Base-by-base conservation (phyloP, 2,113 vertebrate species). In the Steatornis caripensis region DNA sequence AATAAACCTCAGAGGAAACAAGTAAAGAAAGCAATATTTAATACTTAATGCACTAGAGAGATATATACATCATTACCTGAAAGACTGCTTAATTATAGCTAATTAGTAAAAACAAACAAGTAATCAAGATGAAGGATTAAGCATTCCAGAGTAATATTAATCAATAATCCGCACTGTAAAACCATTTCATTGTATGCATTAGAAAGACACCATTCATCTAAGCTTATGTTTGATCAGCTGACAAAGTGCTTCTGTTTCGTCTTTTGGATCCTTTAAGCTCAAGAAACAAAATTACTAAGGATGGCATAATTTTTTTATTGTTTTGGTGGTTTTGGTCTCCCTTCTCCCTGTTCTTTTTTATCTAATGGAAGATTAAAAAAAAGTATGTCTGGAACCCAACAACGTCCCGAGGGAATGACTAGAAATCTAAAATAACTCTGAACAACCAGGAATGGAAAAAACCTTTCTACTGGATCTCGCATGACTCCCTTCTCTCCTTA, bases 141-240 rank as follows among this genome's bases (percentile, higher is more conserved):
- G 54, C 72, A 88, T 96, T 93, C 66, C 84, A 85, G 55, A 81
- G 64, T 53, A 81, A 90, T 72, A 89, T 51, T 78, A 91, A 85
- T 93, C 70, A 94, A 84, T 91, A 92, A 96, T 84, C 69, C 41
- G 71, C 37, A 82, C 30, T 37, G n/a, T 76, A 91, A 93, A 95
- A 75, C 71, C 11, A 89, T 84, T 80, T 80, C 54, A 74, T 66
- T 95, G 74, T 83, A 53, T 20, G 32, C n/a, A 68, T 84, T 77
- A 96, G 72, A 92, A 95, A 82, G 93, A 81, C 68, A 76, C 46
- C 36, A 95, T 92, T 95, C 83, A 95, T 75, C 15, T 46, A 91
- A 93, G 43, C 48, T 64, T 53, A 80, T 71, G 34, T 84, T 69
- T 74, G 54, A 95, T 87, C 88, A 92, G 57, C 65, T 93, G 66